Percentiles rank a stretch among this genome's conserved stretches.
phyloP scores from a whole-genome alignment of 2,113 vertebrate genomes.

The Delphinapterus leucas region DNA sequence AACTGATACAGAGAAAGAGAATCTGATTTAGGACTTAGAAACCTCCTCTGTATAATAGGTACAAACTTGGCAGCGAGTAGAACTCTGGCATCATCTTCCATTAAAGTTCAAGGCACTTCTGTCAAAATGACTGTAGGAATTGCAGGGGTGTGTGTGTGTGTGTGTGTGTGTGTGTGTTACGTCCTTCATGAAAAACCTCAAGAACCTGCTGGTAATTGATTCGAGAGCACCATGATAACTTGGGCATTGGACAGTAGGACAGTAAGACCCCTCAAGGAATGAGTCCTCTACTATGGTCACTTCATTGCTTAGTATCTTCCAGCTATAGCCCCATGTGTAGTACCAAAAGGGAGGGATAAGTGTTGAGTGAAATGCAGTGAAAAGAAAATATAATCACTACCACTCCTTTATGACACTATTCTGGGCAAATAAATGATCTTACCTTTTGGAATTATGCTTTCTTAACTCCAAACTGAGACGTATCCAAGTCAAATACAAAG shows the following conservation, averaged over 20 bases:
- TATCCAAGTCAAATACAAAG: conserved; percentile 19
- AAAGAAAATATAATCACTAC: conserved; percentile 4
- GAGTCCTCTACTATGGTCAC: background rate
- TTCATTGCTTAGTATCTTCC: background rate
- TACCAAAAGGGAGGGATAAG: background rate
- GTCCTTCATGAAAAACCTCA: background rate
- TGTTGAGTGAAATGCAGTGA: background rate
- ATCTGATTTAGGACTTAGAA: conserved; percentile 2
- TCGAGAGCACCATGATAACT: background rate
- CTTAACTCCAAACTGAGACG: conserved; percentile 35
- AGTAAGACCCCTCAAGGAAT: background rate
- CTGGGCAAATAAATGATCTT: conserved; percentile 27
- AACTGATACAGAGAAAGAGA: conserved; percentile 23
- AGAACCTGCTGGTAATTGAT: background rate
- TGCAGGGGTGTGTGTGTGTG: background rate
- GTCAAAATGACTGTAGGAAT: background rate
- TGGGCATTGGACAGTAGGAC: background rate
- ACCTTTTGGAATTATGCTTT: conserved; percentile 8
- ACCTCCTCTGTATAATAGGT: background rate
- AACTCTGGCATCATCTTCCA: background rate
- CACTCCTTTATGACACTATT: background rate
- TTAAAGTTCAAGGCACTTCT: conserved; percentile 6
- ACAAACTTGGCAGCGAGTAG: background rate
- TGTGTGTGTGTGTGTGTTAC: background rate
- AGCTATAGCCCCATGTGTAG: background rate